Evolutionary conservation across 2,797 vertebrate genomes (phyloP).

Genomic region (Gastrophryne carolinensis): DNA sequence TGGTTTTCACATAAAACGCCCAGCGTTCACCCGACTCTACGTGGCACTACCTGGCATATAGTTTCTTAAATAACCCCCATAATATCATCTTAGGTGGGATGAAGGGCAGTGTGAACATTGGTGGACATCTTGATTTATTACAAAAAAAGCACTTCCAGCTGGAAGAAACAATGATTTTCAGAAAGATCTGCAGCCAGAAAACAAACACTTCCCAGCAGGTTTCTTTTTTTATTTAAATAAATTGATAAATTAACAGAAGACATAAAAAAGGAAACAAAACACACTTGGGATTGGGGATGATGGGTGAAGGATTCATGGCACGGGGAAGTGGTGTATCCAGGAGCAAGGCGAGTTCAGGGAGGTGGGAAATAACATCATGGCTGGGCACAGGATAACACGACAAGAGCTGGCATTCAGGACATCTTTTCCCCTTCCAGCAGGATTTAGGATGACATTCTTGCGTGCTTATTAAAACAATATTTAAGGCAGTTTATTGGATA

Average conservation of each 20-base stretch:
- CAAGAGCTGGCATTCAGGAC: neutral
- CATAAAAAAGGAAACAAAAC: neutral
- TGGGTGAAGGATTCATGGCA: neutral
- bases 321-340: neutral
- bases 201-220: neutral
- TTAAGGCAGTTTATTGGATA: slow-evolving; percentile 4
- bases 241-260: slow-evolving; percentile 35
- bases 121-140: slow-evolving; percentile 37
- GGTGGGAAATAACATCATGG: neutral
- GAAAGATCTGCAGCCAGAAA: neutral
- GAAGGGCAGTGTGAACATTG: neutral
- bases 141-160: neutral
- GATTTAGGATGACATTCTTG: slow-evolving; percentile 1
- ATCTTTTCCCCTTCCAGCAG: slow-evolving; percentile 28
- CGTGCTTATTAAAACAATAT: slow-evolving; percentile 7
- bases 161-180: neutral
- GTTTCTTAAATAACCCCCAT: too few relatives aligned
- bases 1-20: too few relatives aligned
- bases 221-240: slow-evolving; percentile 57
- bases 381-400: neutral
- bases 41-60: too few relatives aligned
- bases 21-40: too few relatives aligned
- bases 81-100: too few relatives aligned
- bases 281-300: neutral
- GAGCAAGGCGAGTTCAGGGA: neutral